Percentiles rank a stretch among this genome's conserved stretches.
These are phyloP conservation scores for Tachuris rubrigastra DNA, from an alignment of 2,113 vertebrate genomes.

Conservation along the genomic window DNA sequence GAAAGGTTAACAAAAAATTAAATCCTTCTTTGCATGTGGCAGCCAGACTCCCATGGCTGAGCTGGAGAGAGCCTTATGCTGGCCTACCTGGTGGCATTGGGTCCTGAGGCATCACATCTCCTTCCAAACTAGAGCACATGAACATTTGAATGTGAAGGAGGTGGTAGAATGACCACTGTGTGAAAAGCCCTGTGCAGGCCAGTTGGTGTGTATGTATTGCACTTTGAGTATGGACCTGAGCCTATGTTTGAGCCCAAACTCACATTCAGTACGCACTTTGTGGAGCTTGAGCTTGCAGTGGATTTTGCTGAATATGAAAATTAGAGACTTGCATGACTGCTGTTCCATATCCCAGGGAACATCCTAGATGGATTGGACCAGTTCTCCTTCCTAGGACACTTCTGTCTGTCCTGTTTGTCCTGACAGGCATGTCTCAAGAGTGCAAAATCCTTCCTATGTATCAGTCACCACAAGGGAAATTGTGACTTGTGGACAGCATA, in stretches of 20 bases:
- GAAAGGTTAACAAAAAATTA: neutral
- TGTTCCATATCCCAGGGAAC: neutral
- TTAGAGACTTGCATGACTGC: neutral
- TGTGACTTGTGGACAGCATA: neutral
- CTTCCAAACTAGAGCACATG: rapidly evolving
- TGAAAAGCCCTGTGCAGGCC: neutral
- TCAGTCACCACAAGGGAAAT: neutral
- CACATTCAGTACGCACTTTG: neutral
- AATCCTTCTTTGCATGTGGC: neutral
- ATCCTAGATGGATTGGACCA: neutral
- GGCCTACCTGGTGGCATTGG: neutral
- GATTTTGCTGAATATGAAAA: neutral
- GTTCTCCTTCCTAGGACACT: neutral
- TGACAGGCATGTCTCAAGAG: neutral
- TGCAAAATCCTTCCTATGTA: neutral
- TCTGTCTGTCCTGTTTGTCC: neutral
- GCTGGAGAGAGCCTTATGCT: neutral
- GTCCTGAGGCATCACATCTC: neutral
- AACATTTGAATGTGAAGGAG: neutral
- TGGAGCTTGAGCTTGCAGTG: neutral
- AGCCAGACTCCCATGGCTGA: neutral
- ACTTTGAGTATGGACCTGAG: neutral
- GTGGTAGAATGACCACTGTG: neutral
- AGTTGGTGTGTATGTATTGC: neutral
- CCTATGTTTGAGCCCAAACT: neutral